Evolutionary conservation across 2,797 vertebrate species (phyloP), one percentile per base, ranked within the genome.

Genomic region (Chiroxiphia lanceolata): DNA sequence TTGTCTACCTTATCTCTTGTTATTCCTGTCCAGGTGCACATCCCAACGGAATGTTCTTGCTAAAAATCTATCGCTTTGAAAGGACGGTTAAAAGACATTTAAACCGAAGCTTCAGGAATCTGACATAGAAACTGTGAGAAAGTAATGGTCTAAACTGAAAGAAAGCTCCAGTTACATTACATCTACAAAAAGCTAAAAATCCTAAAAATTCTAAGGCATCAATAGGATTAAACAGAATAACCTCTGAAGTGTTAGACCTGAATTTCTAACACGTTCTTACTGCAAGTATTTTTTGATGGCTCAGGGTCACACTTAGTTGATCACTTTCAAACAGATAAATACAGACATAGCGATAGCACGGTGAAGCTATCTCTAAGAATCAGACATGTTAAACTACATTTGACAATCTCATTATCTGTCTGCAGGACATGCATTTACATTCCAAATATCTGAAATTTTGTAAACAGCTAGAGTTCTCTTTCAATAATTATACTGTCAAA

Each of bases 391-490:
- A 80, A 91, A 94, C 90, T 91, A 83, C 48, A 80, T 85, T 91
- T 91, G 75, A 80, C 88, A 87, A 34, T 88, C 88, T 90, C 71
- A 92, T 85, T 79, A 91, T 23, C 68, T 94, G 36, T 89, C 82
- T 88, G 64, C 60, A 93, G 78, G 60, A 77, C 57, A 74, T 53
- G 21, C 47, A 71, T 89, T 92, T 88, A 59, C 53, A 72, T 69
- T 87, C 68, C 63, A 87, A 63, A 40, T 51, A 76, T 51, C 74
- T 79, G 65, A 86, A 86, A 88, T 38, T 17, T 11, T 91, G 67
- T 72, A 94, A 91, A 92, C 61, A 88, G n/a, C 23, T 42, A 79
- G 34, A 72, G 33, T 50, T 83, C n/a, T 89, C n/a, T 79, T 83
- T 92, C 59, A 92, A 87, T 76, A 91, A 83, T 90, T 67, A 81